Conservation (phyloP, 2,888 invertebrate genomes). For the Tipula helvola region DNA sequence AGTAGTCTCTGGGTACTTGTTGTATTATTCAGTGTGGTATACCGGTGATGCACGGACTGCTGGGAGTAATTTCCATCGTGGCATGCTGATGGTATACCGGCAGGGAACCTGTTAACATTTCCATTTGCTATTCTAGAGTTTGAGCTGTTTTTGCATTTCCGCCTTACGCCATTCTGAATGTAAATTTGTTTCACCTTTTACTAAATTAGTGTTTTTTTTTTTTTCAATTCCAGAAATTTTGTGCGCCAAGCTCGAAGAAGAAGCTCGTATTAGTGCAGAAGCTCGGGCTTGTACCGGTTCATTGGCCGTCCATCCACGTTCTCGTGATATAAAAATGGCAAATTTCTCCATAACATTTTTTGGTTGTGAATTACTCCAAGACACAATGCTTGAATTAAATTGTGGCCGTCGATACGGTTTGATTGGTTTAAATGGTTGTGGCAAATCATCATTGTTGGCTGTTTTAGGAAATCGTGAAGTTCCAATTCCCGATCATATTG, state of each 20-base stretch:
- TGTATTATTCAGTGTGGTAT: no score
- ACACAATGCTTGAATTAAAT: constrained; percentile 93
- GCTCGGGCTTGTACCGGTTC: constrained; percentile 91
- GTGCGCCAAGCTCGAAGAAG: constrained; percentile 75
- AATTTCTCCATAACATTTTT: constrained; percentile 97
- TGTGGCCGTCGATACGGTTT: constrained; percentile 94
- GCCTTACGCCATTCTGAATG: not conserved
- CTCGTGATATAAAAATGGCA: constrained; percentile 91
- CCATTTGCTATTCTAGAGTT: no score
- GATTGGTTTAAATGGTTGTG: constrained; percentile 95
- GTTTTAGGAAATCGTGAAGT: constrained; percentile 88
- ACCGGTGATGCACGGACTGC: no score
- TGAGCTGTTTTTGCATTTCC: no score
- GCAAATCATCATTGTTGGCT: constrained; percentile 90
- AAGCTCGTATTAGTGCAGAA: constrained; percentile 86
- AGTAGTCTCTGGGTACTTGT: no score
- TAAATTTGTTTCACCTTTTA: not conserved
- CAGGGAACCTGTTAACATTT: no score
- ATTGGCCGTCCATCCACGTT: constrained; percentile 87
- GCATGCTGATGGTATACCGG: no score
- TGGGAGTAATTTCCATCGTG: no score
- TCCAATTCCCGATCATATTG: constrained; percentile 91
- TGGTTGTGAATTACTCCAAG: constrained; percentile 89
- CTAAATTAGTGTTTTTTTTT: not conserved
- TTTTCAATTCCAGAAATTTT: constrained; percentile 51